Base-by-base conservation (phyloP, 2,113 vertebrate genomes). In the Orycteropus afer region DNA sequence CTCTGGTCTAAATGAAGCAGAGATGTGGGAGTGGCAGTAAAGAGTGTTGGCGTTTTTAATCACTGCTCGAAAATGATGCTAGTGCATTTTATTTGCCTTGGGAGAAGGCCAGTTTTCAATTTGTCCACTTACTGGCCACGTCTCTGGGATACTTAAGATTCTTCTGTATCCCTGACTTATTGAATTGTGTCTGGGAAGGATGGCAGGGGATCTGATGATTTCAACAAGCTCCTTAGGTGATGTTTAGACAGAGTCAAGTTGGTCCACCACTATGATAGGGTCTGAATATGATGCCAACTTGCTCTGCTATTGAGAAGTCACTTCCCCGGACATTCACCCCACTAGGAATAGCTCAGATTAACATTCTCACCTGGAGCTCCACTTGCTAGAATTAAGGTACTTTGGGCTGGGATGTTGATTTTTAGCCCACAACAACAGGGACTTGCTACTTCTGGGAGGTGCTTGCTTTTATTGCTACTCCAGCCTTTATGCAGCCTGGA, bases 1-100 rank as follows among this genome's bases (percentile, higher is more conserved):
- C n/a, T 90, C 76, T 53, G 84, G 7, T 79, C 80, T 63, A 55
- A 71, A 76, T 27, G 65, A 80, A 83, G 57, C 77, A 79, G 49
- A 81, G 57, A 80, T 9, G 3, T 47, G 7, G 27, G 23, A 67
- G 37, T 25, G 23, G 61, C 37, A 2, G 23, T 67, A 25, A 86
- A 90, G 81, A 7, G 5, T 45, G 1, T 59, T 71, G n/a, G 37
- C 63, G 13, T 17, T 89, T 86, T 45, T 61, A 81, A 23, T 81
- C n/a, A 55, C 42, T 27, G 37, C 15, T 79, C 17, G 10, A n/a
- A 57, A 93, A 86, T 77, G 55, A 49, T 22, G 13, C 47, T 10
- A 29, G 1, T 57, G 34, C 15, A 76, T 82, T 87, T 77, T 88
- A 37, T 69, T 79, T 89, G 83, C 12, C 86, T 40, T 23, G 1